phyloP scores from a whole-genome alignment of 92 coral and sea anemone genomes.

The Paramuricea clavata region DNA sequence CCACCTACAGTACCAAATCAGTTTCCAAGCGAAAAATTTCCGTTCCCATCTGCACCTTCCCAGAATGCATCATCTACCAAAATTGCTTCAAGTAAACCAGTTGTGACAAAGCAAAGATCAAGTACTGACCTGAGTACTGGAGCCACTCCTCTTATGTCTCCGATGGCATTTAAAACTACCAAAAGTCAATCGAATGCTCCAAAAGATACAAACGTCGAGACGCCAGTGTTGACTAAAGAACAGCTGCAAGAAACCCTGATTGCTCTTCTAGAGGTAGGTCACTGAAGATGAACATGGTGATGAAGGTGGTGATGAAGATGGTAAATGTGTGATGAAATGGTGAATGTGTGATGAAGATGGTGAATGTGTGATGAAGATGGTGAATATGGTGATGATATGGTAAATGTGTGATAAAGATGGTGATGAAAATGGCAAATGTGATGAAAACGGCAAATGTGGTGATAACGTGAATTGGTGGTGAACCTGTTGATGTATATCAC shows the following conservation, averaged over 20 bases:
- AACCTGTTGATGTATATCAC: no score
- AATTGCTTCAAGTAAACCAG: not conserved
- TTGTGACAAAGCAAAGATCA: conserved; percentile 15
- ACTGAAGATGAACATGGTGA: not conserved
- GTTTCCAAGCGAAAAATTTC: conserved; percentile 17
- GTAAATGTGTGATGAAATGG: no score
- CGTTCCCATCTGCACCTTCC: conserved; percentile 16
- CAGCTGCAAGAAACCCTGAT: conserved; percentile 87
- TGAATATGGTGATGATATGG: not conserved
- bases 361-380: not conserved
- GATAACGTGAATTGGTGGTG: no score
- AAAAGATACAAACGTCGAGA: conserved; percentile 65
- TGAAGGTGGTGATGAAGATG: no score
- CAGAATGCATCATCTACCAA: conserved; percentile 11
- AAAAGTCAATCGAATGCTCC: conserved; percentile 50
- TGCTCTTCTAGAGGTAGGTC: conserved; percentile 84
- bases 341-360: not conserved
- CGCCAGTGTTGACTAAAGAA: conserved; percentile 79
- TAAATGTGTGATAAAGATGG: no score
- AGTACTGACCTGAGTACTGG: conserved; percentile 21
- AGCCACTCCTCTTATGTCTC: conserved; percentile 86
- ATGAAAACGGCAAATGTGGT: no score
- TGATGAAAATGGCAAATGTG: no score
- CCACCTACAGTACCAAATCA: not conserved
- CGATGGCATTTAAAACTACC: conserved; percentile 87